Evolutionary conservation across 2,797 vertebrate genomes (phyloP).

Genomic region (Acanthis flammea): DNA sequence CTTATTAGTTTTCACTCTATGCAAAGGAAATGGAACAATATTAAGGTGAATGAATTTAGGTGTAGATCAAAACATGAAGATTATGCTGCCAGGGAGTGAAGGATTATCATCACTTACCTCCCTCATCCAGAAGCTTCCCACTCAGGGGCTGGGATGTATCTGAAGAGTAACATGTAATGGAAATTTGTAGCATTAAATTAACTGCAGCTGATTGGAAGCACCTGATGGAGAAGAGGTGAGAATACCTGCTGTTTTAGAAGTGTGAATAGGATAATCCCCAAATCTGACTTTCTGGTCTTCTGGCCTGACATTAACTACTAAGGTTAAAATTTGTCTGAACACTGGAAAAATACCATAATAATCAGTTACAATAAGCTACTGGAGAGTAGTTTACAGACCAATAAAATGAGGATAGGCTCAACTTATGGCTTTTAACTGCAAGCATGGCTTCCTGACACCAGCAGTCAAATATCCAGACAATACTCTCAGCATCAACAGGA

Average conservation of each 20-base stretch:
- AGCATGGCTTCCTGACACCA: not conserved
- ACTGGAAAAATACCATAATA: not conserved
- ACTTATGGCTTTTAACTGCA: not conserved
- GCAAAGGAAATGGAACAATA: conserved; percentile 66
- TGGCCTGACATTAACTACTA: conserved; percentile 59
- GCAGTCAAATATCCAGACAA: conserved; percentile 18
- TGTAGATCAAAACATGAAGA: conserved; percentile 66
- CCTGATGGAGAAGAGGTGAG: conserved; percentile 67
- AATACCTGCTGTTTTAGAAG: conserved; percentile 69
- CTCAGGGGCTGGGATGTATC: conserved; percentile 66
- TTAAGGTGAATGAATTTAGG: conserved; percentile 67
- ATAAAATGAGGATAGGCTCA: not conserved
- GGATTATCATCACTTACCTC: conserved; percentile 69
- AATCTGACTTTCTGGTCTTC: conserved; percentile 59
- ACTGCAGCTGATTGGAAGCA: conserved; percentile 66
- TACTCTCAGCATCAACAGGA: not conserved
- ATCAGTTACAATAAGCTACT: conserved; percentile 1
- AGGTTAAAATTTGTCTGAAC: conserved; percentile 35
- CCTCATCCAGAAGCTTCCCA: conserved; percentile 66
- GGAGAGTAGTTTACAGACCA: not conserved
- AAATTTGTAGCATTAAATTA: conserved; percentile 67
- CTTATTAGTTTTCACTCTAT: conserved; percentile 64
- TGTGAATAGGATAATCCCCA: conserved; percentile 59
- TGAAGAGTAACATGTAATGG: conserved; percentile 71
- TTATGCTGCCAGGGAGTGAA: conserved; percentile 58